These are phyloP conservation scores for Poliocrania exsul DNA, from an alignment of 2,797 vertebrate genomes.

Conservation along the genomic window DNA sequence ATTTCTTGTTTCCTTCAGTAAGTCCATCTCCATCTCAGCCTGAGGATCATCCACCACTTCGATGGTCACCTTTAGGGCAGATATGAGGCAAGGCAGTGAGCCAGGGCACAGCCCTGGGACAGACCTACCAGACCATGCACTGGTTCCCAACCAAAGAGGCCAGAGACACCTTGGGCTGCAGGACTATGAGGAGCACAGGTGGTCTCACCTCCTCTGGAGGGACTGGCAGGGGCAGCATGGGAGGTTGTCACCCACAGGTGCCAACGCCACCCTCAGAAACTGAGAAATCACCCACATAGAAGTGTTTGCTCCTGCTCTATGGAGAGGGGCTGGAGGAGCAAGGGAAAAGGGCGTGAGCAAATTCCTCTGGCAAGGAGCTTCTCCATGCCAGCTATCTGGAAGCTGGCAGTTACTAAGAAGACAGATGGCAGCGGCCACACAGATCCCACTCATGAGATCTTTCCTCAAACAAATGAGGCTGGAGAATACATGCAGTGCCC, in stretches of 20 bases:
- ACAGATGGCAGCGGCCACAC: accelerated
- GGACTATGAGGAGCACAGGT: accelerated
- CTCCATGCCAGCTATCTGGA: neutral
- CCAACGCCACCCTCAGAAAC: neutral
- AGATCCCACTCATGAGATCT: accelerated
- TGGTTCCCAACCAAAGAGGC: neutral
- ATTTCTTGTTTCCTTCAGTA: conserved; percentile 81
- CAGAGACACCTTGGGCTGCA: neutral
- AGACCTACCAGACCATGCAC: neutral
- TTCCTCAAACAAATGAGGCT: neutral
- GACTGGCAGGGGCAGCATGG: neutral
- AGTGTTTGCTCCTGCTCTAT: neutral
- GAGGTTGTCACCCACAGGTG: neutral
- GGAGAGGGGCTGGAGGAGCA: neutral
- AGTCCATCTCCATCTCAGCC: conserved; percentile 88
- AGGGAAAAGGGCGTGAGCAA: neutral
- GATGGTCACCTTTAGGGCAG: conserved; percentile 83
- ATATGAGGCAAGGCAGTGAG: neutral
- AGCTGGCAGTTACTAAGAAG: neutral
- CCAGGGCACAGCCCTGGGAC: neutral
- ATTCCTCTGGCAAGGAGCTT: neutral
- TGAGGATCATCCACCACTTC: conserved; percentile 86
- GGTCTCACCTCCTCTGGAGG: neutral
- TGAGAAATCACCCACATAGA: neutral
- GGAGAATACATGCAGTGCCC: accelerated